Evolutionary conservation across 2,797 vertebrate genomes (phyloP), one percentile per base, ranked within the genome.

Genomic region (Alfaro cultratus): DNA sequence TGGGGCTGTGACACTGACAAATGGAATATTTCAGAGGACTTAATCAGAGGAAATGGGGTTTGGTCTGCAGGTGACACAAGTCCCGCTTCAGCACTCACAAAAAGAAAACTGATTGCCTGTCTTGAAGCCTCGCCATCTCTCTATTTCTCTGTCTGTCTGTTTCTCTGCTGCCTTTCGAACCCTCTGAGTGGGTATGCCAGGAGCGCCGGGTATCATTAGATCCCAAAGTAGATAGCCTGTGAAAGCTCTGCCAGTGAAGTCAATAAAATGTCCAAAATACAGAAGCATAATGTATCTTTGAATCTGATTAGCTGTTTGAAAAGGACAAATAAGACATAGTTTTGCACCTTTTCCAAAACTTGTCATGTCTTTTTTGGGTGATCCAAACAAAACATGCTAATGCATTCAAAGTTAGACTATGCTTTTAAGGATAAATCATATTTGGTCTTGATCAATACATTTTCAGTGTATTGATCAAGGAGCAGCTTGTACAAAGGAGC

Each of bases 11-110:
- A 97, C 97, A 98, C 97, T 98, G 97, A 98, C 95, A 97, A 96
- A 98, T 98, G 97, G 95, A 98, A 97, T 97, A 97, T 98, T 97
- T 97, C 95, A 96, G 95, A 96, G 96, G 96, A 97, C 96, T 97
- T 98, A 98, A 98, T 97, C 97, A 97, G 97, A 97, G 97, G 96
- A 97, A 97, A 98, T 97, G 96, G 96, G 96, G 96, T 97, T 97
- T 97, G 97, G 97, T 97, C 97, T 96, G 97, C 95, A 95, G 90
- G 96, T 97, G 96, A 97, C 96, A 97, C 90, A 91, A 91, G 96
- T 96, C 95, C 91, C 95, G 96, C 97, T 97, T 94, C 95, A 95
- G 93, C 92, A 96, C 96, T 94, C 96, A 93, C 96, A 89, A 93
- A 96, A 95, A 95, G 96, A 97, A 97, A 97, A 97, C 96, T 97